These are phyloP conservation scores for Mormyrus iriodes DNA, from an alignment of 2,113 vertebrate genomes.

Conservation along the genomic window DNA sequence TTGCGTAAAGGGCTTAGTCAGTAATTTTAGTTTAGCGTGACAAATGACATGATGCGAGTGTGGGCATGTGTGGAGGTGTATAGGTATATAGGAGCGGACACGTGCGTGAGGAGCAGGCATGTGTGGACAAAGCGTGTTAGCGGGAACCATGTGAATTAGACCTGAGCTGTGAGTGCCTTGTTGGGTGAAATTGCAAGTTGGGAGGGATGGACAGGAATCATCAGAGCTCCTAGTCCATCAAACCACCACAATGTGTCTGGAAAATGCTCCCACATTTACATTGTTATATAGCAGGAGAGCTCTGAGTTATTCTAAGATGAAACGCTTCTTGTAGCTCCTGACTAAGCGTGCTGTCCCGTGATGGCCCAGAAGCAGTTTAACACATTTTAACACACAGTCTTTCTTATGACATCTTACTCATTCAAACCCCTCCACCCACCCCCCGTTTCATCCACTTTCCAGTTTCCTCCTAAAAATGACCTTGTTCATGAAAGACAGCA, in stretches of 20 bases:
- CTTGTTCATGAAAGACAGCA: not conserved
- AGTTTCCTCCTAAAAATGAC: not conserved
- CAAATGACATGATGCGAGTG: not conserved
- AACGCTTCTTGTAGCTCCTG: not conserved
- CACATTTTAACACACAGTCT: no score
- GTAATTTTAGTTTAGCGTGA: not conserved
- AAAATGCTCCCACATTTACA: not conserved
- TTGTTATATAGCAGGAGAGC: not conserved
- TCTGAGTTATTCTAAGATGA: not conserved
- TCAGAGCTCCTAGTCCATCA: not conserved
- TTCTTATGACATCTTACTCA: not conserved
- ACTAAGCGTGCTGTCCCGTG: not conserved
- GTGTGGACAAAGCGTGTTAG: not conserved
- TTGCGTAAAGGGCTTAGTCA: not conserved
- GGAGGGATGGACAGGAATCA: no score
- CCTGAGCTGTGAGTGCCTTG: no score
- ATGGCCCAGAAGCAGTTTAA: not conserved
- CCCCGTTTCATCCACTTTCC: not conserved
- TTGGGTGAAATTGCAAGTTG: no score
- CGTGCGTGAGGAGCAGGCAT: not conserved
- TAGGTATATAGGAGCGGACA: not conserved
- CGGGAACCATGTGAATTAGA: not conserved
- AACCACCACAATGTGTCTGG: not conserved
- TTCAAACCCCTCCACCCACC: not conserved
- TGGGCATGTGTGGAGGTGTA: not conserved